Base-by-base conservation (phyloP, 2,113 vertebrate genomes). In the Alces alces region DNA sequence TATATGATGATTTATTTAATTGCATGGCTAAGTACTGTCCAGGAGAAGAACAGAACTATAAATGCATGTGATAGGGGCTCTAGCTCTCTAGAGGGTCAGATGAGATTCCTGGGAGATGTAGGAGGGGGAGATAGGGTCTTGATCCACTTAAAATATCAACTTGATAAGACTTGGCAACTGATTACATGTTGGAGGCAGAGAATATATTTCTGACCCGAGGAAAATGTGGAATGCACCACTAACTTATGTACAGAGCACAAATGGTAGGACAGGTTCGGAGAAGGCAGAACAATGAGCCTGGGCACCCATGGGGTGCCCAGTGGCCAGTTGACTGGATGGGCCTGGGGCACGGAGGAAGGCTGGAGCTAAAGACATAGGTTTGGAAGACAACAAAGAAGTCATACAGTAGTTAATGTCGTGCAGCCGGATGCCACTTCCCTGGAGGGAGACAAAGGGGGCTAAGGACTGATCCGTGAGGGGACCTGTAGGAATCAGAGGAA, bases 341-440 rank as follows among this genome's bases (percentile, higher is more conserved):
- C 7, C 33, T 60, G 25, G 33, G n/a, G 9, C 33, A 10, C 27
- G 76, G 85, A 43, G 50, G 43, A 1, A 16, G 21, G 9, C 9
- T 61, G 14, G 39, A 28, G 33, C 47, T 17, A 27, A 55, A 95
- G 73, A 16, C 33, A 19, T 23, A 13, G 23, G 17, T 19, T 52
- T 47, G 28, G 87, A 83, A 89, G 39, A 80, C 45, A 58, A 13
- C 0, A 2, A 12, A 23, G 16, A 87, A 11, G 36, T 36, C 55
- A 43, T 0, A 21, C 2, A 2, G 58, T 54, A 45, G 30, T 45
- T 21, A 70, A 36, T 23, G 13, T 5, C 30, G 0, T 64, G 9
- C 0, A 0, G 50, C n/a, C 10, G 13, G 95, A 19, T 64, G 43
- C n/a, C 50, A 2, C 28, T 87, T 52, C 78, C 36, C 45, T 45